Evolutionary conservation across 2,113 vertebrate species (phyloP), one percentile per base, ranked within the genome.

Genomic region (Thryonomys swinderianus): DNA sequence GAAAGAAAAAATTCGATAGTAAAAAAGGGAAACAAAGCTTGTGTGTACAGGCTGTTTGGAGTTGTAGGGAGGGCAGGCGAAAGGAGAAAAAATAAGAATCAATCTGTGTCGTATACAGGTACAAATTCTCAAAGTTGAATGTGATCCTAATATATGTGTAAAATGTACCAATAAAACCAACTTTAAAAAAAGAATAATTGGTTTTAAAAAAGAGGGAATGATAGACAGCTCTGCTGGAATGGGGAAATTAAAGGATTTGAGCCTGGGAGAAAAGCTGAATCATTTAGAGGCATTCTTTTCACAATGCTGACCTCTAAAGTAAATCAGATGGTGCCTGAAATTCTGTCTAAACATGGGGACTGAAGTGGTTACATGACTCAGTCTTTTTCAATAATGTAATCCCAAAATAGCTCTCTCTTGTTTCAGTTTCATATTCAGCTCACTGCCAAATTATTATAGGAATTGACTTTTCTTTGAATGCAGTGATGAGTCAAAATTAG

Each of bases 271-370:
- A 13, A 90, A 95, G 34, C n/a, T 95, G 82, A 95, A 30, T 95
- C 64, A 73, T 80, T 92, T 69, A 88, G 48, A 42, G 57, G 90
- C 94, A 95, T 51, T 85, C 27, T 91, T 89, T 93, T 85, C 59
- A 88, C n/a, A 87, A 73, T 73, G 51, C 84, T 66, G 0, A 76
- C 17, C 23, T 88, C 87, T 71, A 78, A 87, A 88, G 71, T 95
- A 84, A 94, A 79, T 87, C 59, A 88, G 48, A 88, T 71, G 42
- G 76, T 82, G 18, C 91, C 18, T 91, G 81, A 48, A 51, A 1
- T 74, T 94, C 83, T 95, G 45, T 76, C 82, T 93, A 96, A 95
- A 95, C 40, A 85, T 53, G 37, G 45, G 55, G 16, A 93, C 73
- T 85, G 37, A 76, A 82, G 40, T 82, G 71, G 64, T 73, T 93